Conservation (phyloP, 2,113 vertebrate genomes). For the Ailuropoda melanoleuca region DNA sequence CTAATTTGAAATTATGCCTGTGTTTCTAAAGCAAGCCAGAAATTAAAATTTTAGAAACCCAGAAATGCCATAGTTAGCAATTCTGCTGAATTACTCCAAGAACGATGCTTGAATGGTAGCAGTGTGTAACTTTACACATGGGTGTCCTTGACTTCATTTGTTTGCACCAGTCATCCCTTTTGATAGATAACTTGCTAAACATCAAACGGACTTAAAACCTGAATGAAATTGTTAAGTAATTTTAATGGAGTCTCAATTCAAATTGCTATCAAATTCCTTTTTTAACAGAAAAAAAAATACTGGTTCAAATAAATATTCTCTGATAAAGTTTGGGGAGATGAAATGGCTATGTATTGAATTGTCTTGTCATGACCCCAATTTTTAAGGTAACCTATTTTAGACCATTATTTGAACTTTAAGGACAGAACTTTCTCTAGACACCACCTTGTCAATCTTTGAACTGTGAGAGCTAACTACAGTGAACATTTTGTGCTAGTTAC, state of each 20-base stretch:
- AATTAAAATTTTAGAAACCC: background rate
- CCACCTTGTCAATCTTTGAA: background rate
- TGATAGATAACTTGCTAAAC: constrained; percentile 21
- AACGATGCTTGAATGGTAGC: background rate
- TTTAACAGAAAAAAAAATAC: background rate
- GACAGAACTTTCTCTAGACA: background rate
- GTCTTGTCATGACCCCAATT: background rate
- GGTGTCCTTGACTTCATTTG: background rate
- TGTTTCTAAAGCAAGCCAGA: background rate
- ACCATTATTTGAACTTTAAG: background rate
- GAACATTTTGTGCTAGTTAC: background rate
- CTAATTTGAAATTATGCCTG: constrained; percentile 5
- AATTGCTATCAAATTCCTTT: background rate
- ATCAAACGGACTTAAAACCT: background rate
- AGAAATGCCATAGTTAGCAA: background rate
- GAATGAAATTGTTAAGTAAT: constrained; percentile 19
- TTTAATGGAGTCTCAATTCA: background rate
- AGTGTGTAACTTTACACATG: too few species aligned
- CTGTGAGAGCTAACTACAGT: background rate
- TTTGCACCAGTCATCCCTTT: background rate
- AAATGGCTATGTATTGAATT: background rate
- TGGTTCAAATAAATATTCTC: background rate
- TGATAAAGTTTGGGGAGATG: background rate
- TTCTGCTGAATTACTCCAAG: background rate
- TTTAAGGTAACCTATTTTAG: background rate